A percentile compares a stretch with the other conserved stretches of the same genome.
These are phyloP conservation scores for Volucella inanis DNA, from an alignment of 2,888 invertebrate species.

Conservation along the genomic window DNA sequence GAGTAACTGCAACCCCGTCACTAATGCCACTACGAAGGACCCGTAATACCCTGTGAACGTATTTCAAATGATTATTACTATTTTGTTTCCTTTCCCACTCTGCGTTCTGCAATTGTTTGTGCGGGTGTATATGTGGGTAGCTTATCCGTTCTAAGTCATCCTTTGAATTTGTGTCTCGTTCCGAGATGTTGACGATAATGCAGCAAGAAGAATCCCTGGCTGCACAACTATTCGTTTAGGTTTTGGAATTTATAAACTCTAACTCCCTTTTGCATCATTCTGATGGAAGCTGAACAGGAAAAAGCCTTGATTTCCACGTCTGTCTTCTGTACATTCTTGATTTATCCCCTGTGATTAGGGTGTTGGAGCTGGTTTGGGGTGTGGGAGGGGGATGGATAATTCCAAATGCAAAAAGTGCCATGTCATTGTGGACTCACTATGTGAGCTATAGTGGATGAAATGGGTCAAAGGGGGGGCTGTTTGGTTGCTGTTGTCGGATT, in stretches of 20 bases:
- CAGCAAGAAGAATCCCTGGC: slow-evolving; percentile 58
- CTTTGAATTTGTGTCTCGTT: slow-evolving; percentile 34
- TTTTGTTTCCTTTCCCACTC: slow-evolving; percentile 22
- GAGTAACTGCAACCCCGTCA: slow-evolving; percentile 65
- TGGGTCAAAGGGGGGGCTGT: not conserved
- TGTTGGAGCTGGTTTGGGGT: no score
- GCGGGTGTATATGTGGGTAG: slow-evolving; percentile 16
- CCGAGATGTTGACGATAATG: slow-evolving; percentile 48
- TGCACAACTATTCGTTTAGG: slow-evolving; percentile 66
- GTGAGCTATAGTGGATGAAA: slow-evolving; percentile 39
- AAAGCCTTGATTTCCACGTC: slow-evolving; percentile 44
- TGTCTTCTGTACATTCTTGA: slow-evolving; percentile 46
- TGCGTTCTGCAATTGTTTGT: slow-evolving; percentile 45
- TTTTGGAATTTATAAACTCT: slow-evolving; percentile 58
- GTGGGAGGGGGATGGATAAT: slow-evolving; percentile 17
- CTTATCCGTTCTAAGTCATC: slow-evolving; percentile 55
- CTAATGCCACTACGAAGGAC: slow-evolving; percentile 65
- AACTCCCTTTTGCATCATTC: not conserved
- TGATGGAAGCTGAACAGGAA: not conserved
- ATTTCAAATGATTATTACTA: slow-evolving; percentile 73
- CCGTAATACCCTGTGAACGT: slow-evolving; percentile 62
- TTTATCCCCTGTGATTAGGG: slow-evolving; percentile 47
- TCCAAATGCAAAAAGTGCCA: slow-evolving; percentile 58
- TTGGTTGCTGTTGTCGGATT: not conserved
- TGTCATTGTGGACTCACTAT: slow-evolving; percentile 36